These are phyloP conservation scores for Camponotus floridanus DNA, from an alignment of 1,140 invertebrate genomes.

Conservation along the genomic window DNA sequence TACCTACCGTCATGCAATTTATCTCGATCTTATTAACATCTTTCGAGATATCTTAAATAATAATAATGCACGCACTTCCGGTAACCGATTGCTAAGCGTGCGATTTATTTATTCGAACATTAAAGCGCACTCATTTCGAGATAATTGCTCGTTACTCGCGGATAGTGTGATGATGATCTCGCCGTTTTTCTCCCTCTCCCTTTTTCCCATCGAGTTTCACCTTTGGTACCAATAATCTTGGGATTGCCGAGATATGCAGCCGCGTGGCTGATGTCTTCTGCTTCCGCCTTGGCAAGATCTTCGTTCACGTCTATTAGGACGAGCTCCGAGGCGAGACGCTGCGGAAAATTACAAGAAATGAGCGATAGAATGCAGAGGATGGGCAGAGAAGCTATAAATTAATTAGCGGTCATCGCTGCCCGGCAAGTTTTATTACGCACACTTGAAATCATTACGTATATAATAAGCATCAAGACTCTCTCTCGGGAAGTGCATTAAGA, in stretches of 20 bases:
- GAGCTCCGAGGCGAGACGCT: constrained; percentile 88
- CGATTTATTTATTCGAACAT: constrained; percentile 34
- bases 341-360: constrained; percentile 54
- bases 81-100: neutral
- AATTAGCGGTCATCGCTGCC: constrained; percentile 62
- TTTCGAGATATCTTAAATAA: constrained; percentile 4
- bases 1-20: neutral
- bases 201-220: constrained; percentile 62
- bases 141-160: constrained; percentile 54
- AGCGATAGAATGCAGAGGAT: constrained; percentile 4
- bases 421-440: constrained; percentile 62
- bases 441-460: constrained; percentile 62
- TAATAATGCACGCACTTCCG: neutral
- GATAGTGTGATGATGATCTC: constrained; percentile 16
- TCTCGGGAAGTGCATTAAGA: constrained; percentile 67
- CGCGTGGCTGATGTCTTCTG: constrained; percentile 88
- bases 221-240: constrained; percentile 80
- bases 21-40: constrained; percentile 40
- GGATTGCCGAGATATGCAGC: constrained; percentile 85
- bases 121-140: constrained; percentile 39
- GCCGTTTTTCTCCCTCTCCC: neutral
- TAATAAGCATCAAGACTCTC: constrained; percentile 50
- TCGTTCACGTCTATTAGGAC: constrained; percentile 87
- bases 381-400: constrained; percentile 45
- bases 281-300: constrained; percentile 88